Evolutionary conservation across 2,888 invertebrate genomes (phyloP).

Genomic region (Leptopilina drosophilae): DNA sequence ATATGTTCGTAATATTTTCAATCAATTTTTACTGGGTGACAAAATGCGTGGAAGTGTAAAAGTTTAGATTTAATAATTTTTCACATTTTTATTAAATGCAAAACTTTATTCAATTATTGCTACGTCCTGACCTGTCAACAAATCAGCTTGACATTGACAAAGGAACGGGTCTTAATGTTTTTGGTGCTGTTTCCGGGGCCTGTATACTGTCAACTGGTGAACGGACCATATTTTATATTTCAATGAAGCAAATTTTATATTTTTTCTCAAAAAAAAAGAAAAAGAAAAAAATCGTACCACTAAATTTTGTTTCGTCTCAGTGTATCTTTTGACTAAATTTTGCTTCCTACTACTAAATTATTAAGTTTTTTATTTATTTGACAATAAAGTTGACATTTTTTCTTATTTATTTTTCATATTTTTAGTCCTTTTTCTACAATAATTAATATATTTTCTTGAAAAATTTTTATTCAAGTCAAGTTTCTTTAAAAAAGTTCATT

Average conservation of each 20-base stretch:
- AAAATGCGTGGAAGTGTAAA: neutral
- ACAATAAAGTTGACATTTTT: too few species aligned
- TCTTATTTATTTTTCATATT: too few species aligned
- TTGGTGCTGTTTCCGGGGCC: conserved; percentile 59
- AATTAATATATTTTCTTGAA: too few species aligned
- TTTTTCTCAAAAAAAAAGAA: conserved; percentile 14
- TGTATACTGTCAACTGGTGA: conserved; percentile 53
- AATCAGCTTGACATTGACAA: conserved; percentile 50
- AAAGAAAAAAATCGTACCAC: conserved; percentile 40
- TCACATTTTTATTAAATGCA: conserved; percentile 24
- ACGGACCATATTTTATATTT: conserved; percentile 50
- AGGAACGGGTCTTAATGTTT: conserved; percentile 50
- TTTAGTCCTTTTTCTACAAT: too few species aligned
- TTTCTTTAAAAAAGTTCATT: too few species aligned
- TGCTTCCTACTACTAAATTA: too few species aligned
- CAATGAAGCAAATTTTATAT: conserved; percentile 43
- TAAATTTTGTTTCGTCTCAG: neutral
- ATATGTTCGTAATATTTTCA: neutral
- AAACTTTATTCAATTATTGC: conserved; percentile 35
- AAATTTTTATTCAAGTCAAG: too few species aligned
- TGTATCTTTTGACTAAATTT: neutral
- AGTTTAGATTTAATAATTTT: conserved; percentile 19
- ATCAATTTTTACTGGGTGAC: neutral
- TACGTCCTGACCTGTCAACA: conserved; percentile 52
- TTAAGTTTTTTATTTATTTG: too few species aligned